Conservation (phyloP, 2,888 invertebrate species). For the Hedychridium roseum region DNA sequence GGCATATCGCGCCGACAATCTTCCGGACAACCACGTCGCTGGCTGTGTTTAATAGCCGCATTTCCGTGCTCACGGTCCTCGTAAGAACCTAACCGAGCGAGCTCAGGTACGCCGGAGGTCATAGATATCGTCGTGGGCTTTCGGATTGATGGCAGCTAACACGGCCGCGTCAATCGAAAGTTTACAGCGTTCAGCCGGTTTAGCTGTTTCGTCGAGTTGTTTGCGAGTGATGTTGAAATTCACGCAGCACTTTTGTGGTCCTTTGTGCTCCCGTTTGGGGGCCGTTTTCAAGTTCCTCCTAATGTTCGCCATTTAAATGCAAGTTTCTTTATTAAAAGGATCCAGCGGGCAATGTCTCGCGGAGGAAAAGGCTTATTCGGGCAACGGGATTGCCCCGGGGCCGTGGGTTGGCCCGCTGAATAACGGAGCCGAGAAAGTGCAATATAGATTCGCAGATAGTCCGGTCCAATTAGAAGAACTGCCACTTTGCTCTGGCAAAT, state of each 20-base stretch:
- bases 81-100: constrained; percentile 17
- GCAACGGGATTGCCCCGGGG: constrained; percentile 8
- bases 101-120: constrained; percentile 5
- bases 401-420: constrained; percentile 18
- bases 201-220: too few species aligned
- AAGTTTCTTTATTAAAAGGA: too few species aligned
- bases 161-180: neutral
- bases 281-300: too few species aligned
- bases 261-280: neutral
- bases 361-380: too few species aligned
- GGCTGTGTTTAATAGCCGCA: constrained; percentile 26
- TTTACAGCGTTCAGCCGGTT: too few species aligned
- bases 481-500: constrained; percentile 35
- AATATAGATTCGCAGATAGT: constrained; percentile 51
- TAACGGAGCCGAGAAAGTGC: constrained; percentile 32
- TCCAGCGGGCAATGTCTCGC: too few species aligned
- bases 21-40: constrained; percentile 16
- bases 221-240: too few species aligned
- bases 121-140: constrained; percentile 15
- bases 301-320: too few species aligned
- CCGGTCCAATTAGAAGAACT: constrained; percentile 52
- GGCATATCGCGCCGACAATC: constrained; percentile 23
- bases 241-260: neutral
- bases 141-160: constrained; percentile 20
- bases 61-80: constrained; percentile 20